Percentiles rank a stretch among this genome's conserved stretches.
phyloP scores from a whole-genome alignment of 2,113 vertebrate genomes.

The Rhodinocichla rosea region DNA sequence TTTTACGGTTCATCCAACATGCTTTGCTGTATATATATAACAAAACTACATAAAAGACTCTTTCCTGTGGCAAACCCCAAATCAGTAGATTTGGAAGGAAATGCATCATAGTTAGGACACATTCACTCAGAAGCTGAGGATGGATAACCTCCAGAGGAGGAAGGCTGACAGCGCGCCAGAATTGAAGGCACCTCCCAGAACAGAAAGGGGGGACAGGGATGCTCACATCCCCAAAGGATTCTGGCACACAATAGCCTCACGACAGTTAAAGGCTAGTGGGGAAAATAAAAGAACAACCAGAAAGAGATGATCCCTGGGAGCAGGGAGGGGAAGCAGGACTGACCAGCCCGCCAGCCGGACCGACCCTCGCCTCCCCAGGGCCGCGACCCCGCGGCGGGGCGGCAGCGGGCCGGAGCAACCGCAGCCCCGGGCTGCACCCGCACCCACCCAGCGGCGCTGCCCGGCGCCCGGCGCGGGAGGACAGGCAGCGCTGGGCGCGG shows the following conservation, averaged over 20 bases:
- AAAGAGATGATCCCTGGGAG: background rate
- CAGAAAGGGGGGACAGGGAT: background rate
- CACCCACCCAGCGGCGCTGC: background rate
- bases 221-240: background rate
- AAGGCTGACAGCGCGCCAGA: background rate
- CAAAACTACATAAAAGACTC: background rate
- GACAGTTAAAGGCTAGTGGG: background rate
- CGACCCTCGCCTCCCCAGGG: background rate
- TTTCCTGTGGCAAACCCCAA: background rate
- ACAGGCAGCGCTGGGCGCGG: accelerated
- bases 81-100: background rate
- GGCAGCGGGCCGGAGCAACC: background rate
- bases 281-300: background rate
- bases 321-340: background rate
- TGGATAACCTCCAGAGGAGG: background rate
- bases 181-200: background rate
- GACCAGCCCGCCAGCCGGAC: background rate
- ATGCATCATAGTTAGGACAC: accelerated
- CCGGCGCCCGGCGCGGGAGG: background rate
- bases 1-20: background rate
- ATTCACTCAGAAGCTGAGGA: background rate
- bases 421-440: background rate
- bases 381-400: background rate
- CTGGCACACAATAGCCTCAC: background rate
- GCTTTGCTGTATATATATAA: background rate